Conservation (phyloP, 2,888 invertebrate species). For the Philereme transversata region DNA sequence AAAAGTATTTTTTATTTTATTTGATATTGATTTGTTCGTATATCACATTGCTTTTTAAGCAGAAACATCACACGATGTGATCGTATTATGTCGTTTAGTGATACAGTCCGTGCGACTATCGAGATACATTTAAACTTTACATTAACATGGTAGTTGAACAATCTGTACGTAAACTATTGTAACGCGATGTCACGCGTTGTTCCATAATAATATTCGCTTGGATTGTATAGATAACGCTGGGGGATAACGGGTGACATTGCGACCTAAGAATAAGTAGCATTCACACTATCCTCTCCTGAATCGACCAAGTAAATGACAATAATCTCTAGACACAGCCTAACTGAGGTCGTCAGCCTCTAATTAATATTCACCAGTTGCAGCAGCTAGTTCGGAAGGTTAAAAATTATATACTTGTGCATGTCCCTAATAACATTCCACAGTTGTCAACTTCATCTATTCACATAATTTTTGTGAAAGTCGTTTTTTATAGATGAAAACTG, state of each 20-base stretch:
- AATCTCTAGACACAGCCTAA: conserved; percentile 78
- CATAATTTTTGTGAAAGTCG: too few relatives aligned
- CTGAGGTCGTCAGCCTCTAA: conserved; percentile 60
- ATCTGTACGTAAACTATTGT: conserved; percentile 47
- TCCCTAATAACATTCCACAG: conserved; percentile 2
- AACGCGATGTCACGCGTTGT: conserved; percentile 48
- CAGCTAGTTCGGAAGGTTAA: conserved; percentile 8
- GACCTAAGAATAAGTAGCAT: conserved; percentile 47
- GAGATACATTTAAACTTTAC: conserved; percentile 54
- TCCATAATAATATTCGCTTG: conserved; percentile 47
- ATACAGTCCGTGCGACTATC: conserved; percentile 54
- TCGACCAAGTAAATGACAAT: conserved; percentile 82
- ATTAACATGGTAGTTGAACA: conserved; percentile 54
- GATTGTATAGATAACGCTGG: conserved; percentile 48
- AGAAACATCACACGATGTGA: conserved; percentile 77
- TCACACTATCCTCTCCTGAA: conserved; percentile 59
- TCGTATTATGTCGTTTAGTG: conserved; percentile 55
- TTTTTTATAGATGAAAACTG: too few relatives aligned
- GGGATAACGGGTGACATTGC: conserved; percentile 45
- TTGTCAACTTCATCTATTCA: not conserved
- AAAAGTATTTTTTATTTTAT: conserved; percentile 64
- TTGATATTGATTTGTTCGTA: conserved; percentile 64
- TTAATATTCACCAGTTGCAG: conserved; percentile 36
- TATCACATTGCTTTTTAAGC: conserved; percentile 68
- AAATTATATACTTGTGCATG: not conserved